These are phyloP conservation scores for Rousettus leschenaultii DNA, from an alignment of 2,113 vertebrate species.

Conservation along the genomic window DNA sequence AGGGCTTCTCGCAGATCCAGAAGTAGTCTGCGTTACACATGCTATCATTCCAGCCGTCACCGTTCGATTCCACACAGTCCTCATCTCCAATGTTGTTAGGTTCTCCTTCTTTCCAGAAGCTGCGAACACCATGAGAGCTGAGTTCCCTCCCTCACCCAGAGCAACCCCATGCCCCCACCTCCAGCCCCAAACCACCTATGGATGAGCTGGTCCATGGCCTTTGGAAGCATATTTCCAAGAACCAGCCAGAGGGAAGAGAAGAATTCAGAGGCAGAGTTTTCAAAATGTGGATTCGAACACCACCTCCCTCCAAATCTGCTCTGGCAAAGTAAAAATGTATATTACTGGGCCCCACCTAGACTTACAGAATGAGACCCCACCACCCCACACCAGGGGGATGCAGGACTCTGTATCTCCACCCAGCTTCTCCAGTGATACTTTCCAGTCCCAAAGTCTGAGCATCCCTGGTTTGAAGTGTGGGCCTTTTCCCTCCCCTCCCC, in stretches of 20 bases:
- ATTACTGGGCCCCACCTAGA: neutral
- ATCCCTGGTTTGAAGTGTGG: fast-evolving
- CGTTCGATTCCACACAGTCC: neutral
- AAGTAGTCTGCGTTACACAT: neutral
- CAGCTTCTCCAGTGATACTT: neutral
- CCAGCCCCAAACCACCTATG: neutral
- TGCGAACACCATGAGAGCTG: neutral
- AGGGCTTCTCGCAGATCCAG: neutral
- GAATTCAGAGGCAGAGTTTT: neutral
- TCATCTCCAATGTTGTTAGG: slow-evolving; percentile 42
- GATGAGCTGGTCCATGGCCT: neutral
- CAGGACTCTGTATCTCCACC: neutral
- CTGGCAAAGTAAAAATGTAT: neutral
- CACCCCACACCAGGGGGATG: too few species aligned
- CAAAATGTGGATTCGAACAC: neutral
- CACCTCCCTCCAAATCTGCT: neutral
- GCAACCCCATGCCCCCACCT: neutral
- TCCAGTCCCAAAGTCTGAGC: neutral
- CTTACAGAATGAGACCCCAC: neutral
- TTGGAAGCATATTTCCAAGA: neutral
- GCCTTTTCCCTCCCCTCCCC: fast-evolving
- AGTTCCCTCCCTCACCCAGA: neutral
- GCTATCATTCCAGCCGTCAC: slow-evolving; percentile 16
- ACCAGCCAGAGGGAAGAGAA: neutral
- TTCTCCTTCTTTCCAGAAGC: slow-evolving; percentile 60